Conservation (phyloP, 2,888 invertebrate genomes). For the Dasysyrphus tricinctus region DNA sequence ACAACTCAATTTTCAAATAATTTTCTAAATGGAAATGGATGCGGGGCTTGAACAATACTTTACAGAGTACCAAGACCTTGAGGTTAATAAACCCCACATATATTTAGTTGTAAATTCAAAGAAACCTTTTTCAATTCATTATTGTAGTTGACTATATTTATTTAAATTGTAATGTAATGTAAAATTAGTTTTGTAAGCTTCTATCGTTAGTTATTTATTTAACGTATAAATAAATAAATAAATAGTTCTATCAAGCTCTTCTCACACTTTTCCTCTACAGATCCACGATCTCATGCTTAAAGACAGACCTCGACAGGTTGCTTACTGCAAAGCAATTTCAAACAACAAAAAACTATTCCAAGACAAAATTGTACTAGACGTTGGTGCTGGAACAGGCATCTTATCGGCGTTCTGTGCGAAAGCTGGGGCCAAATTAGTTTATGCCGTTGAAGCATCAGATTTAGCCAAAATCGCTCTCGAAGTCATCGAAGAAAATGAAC, state of each 20-base stretch:
- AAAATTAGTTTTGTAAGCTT: too few relatives aligned
- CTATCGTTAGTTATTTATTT: too few relatives aligned
- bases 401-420: constrained; percentile 94
- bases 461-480: constrained; percentile 87
- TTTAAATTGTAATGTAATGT: too few relatives aligned
- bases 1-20: background rate
- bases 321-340: constrained; percentile 92
- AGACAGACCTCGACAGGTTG: constrained; percentile 89
- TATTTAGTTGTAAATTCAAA: too few relatives aligned
- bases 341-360: constrained; percentile 87
- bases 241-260: constrained; percentile 61
- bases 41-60: constrained; percentile 85
- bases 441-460: constrained; percentile 92
- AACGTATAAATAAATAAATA: too few relatives aligned
- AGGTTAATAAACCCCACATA: constrained; percentile 85
- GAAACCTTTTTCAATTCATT: too few relatives aligned
- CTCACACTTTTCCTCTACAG: constrained; percentile 82
- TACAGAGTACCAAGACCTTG: constrained; percentile 89
- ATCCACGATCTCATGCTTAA: constrained; percentile 92
- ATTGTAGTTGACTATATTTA: too few relatives aligned
- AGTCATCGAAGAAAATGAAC: constrained; percentile 89
- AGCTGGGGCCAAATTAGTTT: constrained; percentile 95
- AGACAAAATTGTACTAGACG: constrained; percentile 92
- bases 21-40: constrained; percentile 42
- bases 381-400: constrained; percentile 94